These are phyloP conservation scores for Drosophila leontia DNA, from an alignment of 1,140 invertebrate genomes.

Conservation along the genomic window DNA sequence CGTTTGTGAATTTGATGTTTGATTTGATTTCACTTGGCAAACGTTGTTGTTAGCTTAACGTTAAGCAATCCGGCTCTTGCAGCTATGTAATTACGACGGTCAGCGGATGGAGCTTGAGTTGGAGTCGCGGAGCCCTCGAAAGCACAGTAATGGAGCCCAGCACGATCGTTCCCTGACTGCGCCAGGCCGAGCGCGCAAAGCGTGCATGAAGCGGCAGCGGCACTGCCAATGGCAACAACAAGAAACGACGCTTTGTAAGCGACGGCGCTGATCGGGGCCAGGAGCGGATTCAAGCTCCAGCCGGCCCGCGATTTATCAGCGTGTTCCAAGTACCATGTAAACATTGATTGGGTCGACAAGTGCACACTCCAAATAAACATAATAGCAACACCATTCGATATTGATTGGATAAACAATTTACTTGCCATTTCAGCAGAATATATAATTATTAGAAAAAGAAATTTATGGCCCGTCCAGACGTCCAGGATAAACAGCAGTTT, in stretches of 20 bases:
- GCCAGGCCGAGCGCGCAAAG: constrained; percentile 50
- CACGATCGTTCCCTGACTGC: constrained; percentile 74
- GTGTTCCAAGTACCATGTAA: neutral
- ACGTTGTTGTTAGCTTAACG: neutral
- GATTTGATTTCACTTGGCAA: constrained; percentile 32
- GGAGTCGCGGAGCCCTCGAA: constrained; percentile 43
- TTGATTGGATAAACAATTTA: neutral
- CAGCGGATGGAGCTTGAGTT: constrained; percentile 14
- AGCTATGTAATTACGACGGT: constrained; percentile 15
- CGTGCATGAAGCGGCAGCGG: constrained; percentile 49
- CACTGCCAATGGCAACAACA: constrained; percentile 53
- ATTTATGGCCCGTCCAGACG: neutral
- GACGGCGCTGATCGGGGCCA: constrained; percentile 39
- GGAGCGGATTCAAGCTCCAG: constrained; percentile 14
- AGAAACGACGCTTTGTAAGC: constrained; percentile 40
- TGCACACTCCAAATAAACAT: neutral
- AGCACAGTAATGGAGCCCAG: constrained; percentile 61
- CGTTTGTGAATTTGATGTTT: constrained; percentile 1
- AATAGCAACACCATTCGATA: neutral
- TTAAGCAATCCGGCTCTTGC: constrained; percentile 8
- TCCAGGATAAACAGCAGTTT: too few species aligned
- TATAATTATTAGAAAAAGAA: neutral
- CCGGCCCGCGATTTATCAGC: neutral
- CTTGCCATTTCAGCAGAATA: neutral
- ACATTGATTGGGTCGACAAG: neutral